Evolutionary conservation across 2,113 vertebrate species (phyloP).

Genomic region (Halichoeres trimaculatus): DNA sequence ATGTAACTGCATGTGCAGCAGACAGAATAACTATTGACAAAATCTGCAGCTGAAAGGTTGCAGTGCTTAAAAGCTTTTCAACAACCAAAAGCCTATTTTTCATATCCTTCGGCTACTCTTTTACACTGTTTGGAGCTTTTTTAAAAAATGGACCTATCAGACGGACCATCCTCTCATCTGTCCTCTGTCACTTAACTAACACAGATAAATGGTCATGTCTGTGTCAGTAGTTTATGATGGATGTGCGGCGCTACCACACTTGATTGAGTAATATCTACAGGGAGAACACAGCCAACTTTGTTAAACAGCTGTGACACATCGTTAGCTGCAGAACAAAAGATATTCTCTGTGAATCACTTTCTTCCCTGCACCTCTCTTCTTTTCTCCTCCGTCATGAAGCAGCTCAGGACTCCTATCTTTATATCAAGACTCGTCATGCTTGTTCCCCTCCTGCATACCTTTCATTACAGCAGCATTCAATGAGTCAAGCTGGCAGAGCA

Average conservation of each 20-base stretch:
- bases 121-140: neutral
- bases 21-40: slow-evolving; percentile 6
- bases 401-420: neutral
- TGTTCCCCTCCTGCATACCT: neutral
- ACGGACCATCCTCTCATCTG: slow-evolving; percentile 18
- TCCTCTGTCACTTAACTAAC: slow-evolving; percentile 53
- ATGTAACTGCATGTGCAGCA: slow-evolving; percentile 17
- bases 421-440: neutral
- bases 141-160: slow-evolving; percentile 8
- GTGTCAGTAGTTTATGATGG: slow-evolving; percentile 38
- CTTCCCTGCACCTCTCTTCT: neutral
- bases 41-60: slow-evolving; percentile 3
- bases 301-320: slow-evolving; percentile 50
- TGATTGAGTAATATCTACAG: slow-evolving; percentile 57
- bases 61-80: slow-evolving; percentile 27
- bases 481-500: neutral
- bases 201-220: slow-evolving; percentile 55
- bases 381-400: neutral
- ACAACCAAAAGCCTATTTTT: slow-evolving; percentile 11
- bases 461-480: neutral
- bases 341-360: slow-evolving; percentile 1
- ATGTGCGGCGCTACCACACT: slow-evolving; percentile 31
- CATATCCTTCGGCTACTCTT: slow-evolving; percentile 16
- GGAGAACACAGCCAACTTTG: slow-evolving; percentile 36
- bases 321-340: slow-evolving; percentile 42